A percentile compares a stretch with the other conserved stretches of the same genome.
Evolutionary conservation across 2,113 vertebrate species (phyloP).

Genomic region (Leucopsar rothschildi): DNA sequence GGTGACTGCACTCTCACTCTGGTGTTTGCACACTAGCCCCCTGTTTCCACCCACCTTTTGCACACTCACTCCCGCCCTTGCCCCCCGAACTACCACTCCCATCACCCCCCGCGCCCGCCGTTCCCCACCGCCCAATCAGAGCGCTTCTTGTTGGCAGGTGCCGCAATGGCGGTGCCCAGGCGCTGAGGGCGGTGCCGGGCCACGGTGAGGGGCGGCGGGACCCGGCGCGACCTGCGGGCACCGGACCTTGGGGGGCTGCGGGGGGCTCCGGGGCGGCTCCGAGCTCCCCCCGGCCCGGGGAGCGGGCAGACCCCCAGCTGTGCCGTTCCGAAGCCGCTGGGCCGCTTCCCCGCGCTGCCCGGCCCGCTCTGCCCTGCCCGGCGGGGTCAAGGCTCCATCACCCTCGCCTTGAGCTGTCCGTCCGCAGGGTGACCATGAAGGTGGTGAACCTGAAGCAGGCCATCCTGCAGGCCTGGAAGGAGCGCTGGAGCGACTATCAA

Average conservation of each 20-base stretch:
- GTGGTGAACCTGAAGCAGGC: constrained; percentile 96
- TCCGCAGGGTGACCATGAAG: constrained; percentile 77
- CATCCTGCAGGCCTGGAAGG: constrained; percentile 96
- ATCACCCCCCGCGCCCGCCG: background rate
- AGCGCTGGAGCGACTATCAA: constrained; percentile 95
- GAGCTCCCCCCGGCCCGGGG: no score
- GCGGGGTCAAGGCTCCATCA: background rate
- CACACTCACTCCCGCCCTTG: background rate
- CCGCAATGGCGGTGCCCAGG: constrained; percentile 55
- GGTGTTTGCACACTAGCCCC: background rate
- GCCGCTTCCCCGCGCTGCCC: background rate
- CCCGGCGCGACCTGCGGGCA: accelerated
- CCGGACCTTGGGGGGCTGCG: background rate
- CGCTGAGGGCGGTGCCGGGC: background rate
- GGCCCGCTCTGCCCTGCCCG: background rate
- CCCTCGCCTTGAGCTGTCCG: background rate
- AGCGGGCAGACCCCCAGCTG: no score
- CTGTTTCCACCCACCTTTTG: background rate
- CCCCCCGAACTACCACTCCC: constrained; percentile 56
- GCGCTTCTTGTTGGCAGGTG: background rate
- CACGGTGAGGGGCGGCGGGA: background rate
- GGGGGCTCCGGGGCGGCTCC: background rate
- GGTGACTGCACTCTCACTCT: background rate
- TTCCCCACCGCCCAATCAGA: constrained; percentile 25
- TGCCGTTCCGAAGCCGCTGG: background rate